A percentile compares a stretch with the other conserved stretches of the same genome.
phyloP scores from a whole-genome alignment of 2,888 invertebrate genomes.

The Macrostomum cliftonense region DNA sequence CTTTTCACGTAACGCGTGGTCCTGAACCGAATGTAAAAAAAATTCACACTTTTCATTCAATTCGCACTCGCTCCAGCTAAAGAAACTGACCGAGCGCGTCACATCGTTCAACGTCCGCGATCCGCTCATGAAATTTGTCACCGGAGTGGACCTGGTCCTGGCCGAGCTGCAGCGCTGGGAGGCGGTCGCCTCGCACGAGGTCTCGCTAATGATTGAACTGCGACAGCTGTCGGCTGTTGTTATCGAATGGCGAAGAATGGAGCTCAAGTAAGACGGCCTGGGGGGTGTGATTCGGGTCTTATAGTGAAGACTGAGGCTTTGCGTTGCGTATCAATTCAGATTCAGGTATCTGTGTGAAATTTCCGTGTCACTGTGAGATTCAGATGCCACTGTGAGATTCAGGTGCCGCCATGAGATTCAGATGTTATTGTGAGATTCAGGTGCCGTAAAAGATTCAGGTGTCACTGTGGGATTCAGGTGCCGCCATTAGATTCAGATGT shows the following conservation, averaged over 20 bases:
- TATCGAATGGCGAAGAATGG: constrained; percentile 71
- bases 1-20: no score
- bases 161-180: constrained; percentile 64
- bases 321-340: background rate
- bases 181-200: constrained; percentile 63
- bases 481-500: no score
- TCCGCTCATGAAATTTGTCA: constrained; percentile 66
- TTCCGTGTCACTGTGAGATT: no score
- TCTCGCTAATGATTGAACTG: constrained; percentile 58
- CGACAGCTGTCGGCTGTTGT: constrained; percentile 58
- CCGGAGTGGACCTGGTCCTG: constrained; percentile 69
- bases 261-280: constrained; percentile 44
- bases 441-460: no score
- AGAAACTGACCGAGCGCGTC: background rate
- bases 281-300: constrained; percentile 17
- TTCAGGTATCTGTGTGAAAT: no score
- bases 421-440: no score
- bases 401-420: no score
- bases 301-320: background rate
- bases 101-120: constrained; percentile 44
- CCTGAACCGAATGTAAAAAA: no score
- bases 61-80: background rate
- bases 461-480: no score
- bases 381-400: no score
- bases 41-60: no score